Conservation (phyloP, 2,113 vertebrate species). For the Pteropus alecto region DNA sequence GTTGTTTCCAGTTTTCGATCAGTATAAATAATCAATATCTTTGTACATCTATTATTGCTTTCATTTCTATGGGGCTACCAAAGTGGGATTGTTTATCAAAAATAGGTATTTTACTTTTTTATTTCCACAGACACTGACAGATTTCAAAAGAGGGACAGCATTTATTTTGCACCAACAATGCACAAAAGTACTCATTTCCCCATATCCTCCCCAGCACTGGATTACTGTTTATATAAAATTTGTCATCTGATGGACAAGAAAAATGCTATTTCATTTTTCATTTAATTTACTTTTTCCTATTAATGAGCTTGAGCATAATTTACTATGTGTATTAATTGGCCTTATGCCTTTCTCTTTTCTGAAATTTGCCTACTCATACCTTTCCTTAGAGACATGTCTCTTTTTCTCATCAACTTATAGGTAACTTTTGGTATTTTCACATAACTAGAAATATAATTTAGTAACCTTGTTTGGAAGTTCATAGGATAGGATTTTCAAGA, state of each 20-base stretch:
- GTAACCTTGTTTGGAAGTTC: neutral
- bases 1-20: neutral
- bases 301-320: neutral
- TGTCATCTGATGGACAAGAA: neutral
- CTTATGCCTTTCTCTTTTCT: neutral
- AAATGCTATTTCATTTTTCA: neutral
- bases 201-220: neutral
- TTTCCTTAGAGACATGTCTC: neutral
- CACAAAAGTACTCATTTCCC: neutral
- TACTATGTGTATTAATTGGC: neutral
- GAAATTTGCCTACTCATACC: neutral
- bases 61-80: neutral
- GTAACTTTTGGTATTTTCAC: neutral
- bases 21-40: neutral
- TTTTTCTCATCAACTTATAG: neutral
- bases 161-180: neutral
- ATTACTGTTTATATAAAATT: neutral
- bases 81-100: neutral
- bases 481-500: neutral
- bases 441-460: neutral
- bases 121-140: neutral
- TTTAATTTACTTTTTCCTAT: neutral
- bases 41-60: neutral
- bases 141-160: neutral
- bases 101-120: neutral